These are phyloP conservation scores for Coturnix japonica DNA, from an alignment of 2,113 vertebrate species.

Conservation along the genomic window DNA sequence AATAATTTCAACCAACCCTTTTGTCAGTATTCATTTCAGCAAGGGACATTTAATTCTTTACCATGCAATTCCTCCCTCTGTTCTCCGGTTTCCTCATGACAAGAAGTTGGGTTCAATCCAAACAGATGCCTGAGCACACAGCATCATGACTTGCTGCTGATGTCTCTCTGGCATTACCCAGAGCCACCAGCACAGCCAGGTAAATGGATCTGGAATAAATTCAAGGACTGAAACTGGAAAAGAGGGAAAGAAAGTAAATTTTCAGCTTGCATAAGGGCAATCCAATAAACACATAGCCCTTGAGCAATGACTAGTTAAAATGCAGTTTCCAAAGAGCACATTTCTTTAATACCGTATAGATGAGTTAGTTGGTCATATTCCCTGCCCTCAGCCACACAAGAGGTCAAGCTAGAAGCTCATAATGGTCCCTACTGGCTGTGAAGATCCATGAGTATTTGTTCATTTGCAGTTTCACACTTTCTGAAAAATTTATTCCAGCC, in stretches of 20 bases:
- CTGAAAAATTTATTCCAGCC: neutral
- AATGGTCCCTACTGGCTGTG: neutral
- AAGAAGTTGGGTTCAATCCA: neutral
- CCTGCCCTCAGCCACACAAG: neutral
- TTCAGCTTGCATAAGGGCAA: neutral
- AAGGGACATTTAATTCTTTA: neutral
- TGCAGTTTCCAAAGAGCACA: neutral
- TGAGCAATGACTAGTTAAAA: neutral
- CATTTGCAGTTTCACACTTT: neutral
- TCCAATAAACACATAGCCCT: neutral
- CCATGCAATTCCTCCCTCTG: neutral
- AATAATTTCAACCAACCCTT: neutral
- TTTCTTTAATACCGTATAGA: neutral
- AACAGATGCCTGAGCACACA: neutral
- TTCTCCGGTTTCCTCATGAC: neutral
- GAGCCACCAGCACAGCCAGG: neutral
- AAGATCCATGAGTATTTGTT: neutral
- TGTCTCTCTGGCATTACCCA: neutral
- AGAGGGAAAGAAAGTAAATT: neutral
- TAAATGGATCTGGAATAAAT: neutral
- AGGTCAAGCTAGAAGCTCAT: neutral
- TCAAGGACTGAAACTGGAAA: neutral
- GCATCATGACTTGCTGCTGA: neutral
- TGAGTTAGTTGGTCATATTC: conserved; percentile 4
- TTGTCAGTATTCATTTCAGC: neutral